Evolutionary conservation across 2,113 vertebrate species (phyloP).

Genomic region (Crotalus helleri): DNA sequence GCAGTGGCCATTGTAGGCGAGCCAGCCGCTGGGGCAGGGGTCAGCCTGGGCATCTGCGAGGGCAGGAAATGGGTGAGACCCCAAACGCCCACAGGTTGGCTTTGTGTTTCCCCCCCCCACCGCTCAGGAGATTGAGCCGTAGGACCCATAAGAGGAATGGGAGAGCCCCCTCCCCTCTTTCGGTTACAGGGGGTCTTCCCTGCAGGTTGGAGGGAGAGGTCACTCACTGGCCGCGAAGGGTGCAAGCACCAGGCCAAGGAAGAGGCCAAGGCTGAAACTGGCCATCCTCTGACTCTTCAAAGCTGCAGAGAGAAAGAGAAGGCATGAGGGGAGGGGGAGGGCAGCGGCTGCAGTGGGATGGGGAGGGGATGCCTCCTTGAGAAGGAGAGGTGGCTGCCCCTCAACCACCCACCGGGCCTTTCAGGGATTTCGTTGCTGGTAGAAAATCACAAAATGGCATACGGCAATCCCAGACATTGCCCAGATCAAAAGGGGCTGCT

Average conservation of each 20-base stretch:
- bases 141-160: not conserved
- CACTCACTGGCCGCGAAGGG: not conserved
- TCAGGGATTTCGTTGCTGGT: not conserved
- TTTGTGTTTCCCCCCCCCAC: not conserved
- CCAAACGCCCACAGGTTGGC: not conserved
- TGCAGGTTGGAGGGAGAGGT: too few species aligned
- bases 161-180: not conserved
- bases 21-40: not conserved
- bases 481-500: too few species aligned
- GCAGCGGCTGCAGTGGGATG: not conserved
- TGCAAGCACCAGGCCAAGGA: not conserved
- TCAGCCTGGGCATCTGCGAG: not conserved
- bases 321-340: not conserved
- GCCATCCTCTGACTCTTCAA: not conserved
- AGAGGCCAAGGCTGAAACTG: not conserved
- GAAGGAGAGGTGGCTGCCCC: not conserved
- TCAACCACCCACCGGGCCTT: not conserved
- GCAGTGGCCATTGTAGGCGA: not conserved
- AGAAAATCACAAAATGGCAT: not conserved
- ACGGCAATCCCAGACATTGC: too few species aligned
- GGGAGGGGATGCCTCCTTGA: too few species aligned
- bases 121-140: not conserved
- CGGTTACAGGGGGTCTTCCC: not conserved
- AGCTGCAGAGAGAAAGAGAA: not conserved
- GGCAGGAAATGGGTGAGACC: not conserved